Evolutionary conservation across 1,140 invertebrate species (phyloP), one percentile per base, ranked within the genome.

Genomic region (Phthorimaea operculella): DNA sequence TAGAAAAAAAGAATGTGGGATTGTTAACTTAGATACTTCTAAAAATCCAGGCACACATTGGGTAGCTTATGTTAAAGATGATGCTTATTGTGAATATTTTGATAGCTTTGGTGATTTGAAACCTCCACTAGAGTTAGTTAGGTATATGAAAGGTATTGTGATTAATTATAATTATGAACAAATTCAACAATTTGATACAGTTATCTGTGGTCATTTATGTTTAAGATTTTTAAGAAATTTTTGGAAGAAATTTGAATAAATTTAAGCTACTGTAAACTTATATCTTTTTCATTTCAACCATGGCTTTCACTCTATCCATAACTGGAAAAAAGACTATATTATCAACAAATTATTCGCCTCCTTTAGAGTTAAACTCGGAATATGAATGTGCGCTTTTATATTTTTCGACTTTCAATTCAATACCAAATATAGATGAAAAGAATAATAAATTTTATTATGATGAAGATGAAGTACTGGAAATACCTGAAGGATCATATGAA

Each of bases 1-100:
- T 36, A 48, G 18, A 44, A 52, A 33, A 52, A 62, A 64, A 52
- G 70, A 81, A 73, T 71, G 67, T 59, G 70, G 58, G n/a, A 68
- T 80, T 34, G 16, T 76, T 33, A 78, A 76, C 62, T 65, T 74
- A 55, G 73, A 80, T 63, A 48, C 47, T 50, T 53, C 47, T n/a
- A 52, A 62, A 17, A 66, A 66, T 56, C 8, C 33, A 52, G 68
- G 76, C 48, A 74, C 74, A 47, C 72, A 79, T 68, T 79, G 74
- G 74, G 71, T 76, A 64, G 70, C 70, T 33, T 75, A 74, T 57
- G 67, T 58, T 50, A 73, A 79, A 62, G 42, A 55, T 36, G 53
- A 57, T 36, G 60, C 65, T 21, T 58, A 63, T 54, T 36, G 15
- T 53, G 61, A 66, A 59, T 63, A 66, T 56, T 66, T 61, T 59